These are phyloP conservation scores for Antheraea yamamai DNA, from an alignment of 2,888 invertebrate genomes.

Conservation along the genomic window DNA sequence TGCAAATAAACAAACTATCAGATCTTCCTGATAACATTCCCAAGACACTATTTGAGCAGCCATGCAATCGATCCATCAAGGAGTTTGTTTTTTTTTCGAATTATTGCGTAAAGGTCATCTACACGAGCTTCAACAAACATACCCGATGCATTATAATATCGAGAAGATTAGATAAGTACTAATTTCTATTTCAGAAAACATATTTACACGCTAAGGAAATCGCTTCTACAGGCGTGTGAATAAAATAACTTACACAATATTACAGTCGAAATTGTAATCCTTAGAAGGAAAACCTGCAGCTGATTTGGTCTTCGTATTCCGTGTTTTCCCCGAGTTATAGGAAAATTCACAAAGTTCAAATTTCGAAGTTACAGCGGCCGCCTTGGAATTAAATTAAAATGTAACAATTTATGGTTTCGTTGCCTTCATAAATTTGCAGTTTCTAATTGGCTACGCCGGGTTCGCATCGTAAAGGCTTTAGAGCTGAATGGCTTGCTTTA, in stretches of 20 bases:
- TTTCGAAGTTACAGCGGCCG: slow-evolving; percentile 41
- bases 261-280: neutral
- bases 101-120: too few species aligned
- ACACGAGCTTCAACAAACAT: too few species aligned
- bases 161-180: too few species aligned
- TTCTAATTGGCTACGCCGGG: slow-evolving; percentile 72
- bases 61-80: too few species aligned
- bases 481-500: slow-evolving; percentile 67
- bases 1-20: too few species aligned
- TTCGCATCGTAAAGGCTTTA: slow-evolving; percentile 73
- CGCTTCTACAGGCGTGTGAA: neutral
- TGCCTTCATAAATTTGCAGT: slow-evolving; percentile 68
- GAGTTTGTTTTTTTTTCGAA: too few species aligned
- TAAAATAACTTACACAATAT: neutral
- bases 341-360: slow-evolving; percentile 29
- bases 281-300: slow-evolving; percentile 20
- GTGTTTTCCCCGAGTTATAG: slow-evolving; percentile 19
- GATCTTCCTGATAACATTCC: too few species aligned
- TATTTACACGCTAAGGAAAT: too few species aligned
- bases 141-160: too few species aligned
- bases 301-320: slow-evolving; percentile 1
- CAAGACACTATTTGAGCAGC: too few species aligned
- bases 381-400: slow-evolving; percentile 72
- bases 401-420: slow-evolving; percentile 72
- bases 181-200: too few species aligned